These are phyloP conservation scores for Pachyseris speciosa DNA, from an alignment of 64 coral and sea anemone species.

Conservation along the genomic window DNA sequence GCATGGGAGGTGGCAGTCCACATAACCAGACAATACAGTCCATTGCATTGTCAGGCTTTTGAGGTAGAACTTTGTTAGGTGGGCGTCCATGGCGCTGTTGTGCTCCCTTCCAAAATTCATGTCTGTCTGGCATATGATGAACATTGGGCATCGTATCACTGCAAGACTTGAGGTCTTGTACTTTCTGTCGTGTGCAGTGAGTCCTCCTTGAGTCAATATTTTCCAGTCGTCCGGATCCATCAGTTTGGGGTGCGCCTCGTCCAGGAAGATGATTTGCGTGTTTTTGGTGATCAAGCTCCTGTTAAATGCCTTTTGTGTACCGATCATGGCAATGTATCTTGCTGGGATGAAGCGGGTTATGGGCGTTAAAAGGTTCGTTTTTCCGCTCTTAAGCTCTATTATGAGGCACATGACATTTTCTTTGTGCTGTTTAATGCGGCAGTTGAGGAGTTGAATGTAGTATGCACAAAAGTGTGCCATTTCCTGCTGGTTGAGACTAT, in stretches of 20 bases:
- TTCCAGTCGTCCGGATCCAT: conserved; percentile 43
- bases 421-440: conserved; percentile 1
- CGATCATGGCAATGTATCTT: conserved; percentile 1
- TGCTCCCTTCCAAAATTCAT: background rate
- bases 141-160: conserved; percentile 13
- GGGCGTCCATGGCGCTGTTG: background rate
- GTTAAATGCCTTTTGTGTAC: conserved; percentile 6
- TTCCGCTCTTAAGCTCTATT: conserved; percentile 12
- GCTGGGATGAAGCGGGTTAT: background rate
- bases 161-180: background rate
- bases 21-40: conserved; percentile 20
- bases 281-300: background rate
- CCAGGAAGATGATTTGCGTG: conserved; percentile 11
- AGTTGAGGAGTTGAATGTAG: conserved; percentile 5
- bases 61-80: background rate
- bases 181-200: background rate
- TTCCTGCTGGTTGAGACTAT: background rate
- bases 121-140: background rate
- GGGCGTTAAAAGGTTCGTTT: conserved; percentile 5
- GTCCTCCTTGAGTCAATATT: conserved; percentile 28
- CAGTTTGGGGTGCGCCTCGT: background rate
- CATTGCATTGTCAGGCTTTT: conserved; percentile 16
- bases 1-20: background rate
- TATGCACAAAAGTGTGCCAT: conserved; percentile 17
- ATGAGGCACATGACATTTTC: conserved; percentile 40